Evolutionary conservation across 2,113 vertebrate genomes (phyloP).

Genomic region (Gallinago media): DNA sequence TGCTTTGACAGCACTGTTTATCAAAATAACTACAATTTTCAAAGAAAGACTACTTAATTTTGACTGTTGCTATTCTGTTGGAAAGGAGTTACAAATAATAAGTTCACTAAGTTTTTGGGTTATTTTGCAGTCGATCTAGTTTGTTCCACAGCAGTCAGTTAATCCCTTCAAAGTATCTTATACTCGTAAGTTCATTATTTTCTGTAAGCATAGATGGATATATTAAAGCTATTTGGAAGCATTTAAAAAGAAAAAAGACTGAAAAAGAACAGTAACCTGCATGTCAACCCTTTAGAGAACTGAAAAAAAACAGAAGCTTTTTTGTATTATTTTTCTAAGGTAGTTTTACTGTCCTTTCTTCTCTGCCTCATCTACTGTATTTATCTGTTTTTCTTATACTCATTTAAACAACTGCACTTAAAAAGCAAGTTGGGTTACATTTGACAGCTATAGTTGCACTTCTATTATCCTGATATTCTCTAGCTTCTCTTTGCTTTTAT

Average conservation of each 20-base stretch:
- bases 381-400: conserved; percentile 1
- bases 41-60: conserved; percentile 60
- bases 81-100: conserved; percentile 51
- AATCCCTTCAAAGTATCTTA: conserved; percentile 58
- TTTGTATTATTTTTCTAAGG: conserved; percentile 27
- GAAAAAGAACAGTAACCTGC: neutral
- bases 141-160: conserved; percentile 19
- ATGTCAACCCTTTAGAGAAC: neutral
- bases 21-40: conserved; percentile 72
- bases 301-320: neutral
- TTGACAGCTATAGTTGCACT: neutral
- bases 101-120: conserved; percentile 35
- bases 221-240: conserved; percentile 49
- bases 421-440: conserved; percentile 12
- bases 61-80: conserved; percentile 56
- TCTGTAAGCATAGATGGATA: neutral
- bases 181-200: conserved; percentile 36
- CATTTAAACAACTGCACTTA: neutral
- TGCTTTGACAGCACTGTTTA: conserved; percentile 65
- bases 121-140: conserved; percentile 40
- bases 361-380: neutral
- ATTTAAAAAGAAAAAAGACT: conserved; percentile 34
- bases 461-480: neutral
- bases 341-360: neutral
- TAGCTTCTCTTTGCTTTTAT: conserved; percentile 11